phyloP scores from a whole-genome alignment of 2,113 vertebrate genomes.

The Paraplagusia blochii region DNA sequence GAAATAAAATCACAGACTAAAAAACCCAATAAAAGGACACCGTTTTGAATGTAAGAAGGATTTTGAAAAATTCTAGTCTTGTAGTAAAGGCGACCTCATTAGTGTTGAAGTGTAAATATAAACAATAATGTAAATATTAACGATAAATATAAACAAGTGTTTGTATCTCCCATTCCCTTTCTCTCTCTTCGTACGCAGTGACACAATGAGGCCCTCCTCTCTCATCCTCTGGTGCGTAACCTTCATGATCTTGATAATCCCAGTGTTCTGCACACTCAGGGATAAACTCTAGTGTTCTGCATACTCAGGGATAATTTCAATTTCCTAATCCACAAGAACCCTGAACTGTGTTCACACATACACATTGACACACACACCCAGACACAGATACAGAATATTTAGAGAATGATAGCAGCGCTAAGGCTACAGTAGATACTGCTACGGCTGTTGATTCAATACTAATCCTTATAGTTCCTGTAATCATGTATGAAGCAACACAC shows the following conservation, averaged over 20 bases:
- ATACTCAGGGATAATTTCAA: conserved; percentile 79
- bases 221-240: conserved; percentile 47
- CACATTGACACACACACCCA: background rate
- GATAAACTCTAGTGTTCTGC: conserved; percentile 75
- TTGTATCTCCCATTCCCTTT: background rate
- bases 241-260: conserved; percentile 72
- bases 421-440: no score
- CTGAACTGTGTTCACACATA: conserved; percentile 6
- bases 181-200: background rate
- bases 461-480: no score
- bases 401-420: no score
- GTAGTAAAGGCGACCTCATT: conserved; percentile 33
- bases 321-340: conserved; percentile 71
- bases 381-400: conserved; percentile 4
- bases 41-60: no score
- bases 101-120: conserved; percentile 1
- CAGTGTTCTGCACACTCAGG: conserved; percentile 73
- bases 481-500: no score
- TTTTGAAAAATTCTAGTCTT: no score
- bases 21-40: no score
- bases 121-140: no score
- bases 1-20: no score
- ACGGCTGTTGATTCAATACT: no score
- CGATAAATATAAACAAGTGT: no score
- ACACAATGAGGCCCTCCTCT: conserved; percentile 43